Evolutionary conservation across 2,888 invertebrate genomes (phyloP).

Genomic region (Cataglyphis altisquamis): DNA sequence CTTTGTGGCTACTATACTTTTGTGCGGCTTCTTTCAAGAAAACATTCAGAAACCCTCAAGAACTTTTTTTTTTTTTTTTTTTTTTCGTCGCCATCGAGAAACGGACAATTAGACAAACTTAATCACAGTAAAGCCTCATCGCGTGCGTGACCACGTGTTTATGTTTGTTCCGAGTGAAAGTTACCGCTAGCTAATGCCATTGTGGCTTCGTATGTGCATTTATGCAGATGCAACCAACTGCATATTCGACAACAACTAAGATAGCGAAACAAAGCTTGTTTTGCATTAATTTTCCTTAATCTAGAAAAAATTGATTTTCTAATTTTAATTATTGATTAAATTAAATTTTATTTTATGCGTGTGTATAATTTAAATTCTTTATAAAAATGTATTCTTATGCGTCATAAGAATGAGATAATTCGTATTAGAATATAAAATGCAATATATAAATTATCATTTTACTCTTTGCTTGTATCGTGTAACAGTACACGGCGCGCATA

Average conservation of each 20-base stretch:
- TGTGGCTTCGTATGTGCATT: constrained; percentile 49
- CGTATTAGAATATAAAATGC: neutral
- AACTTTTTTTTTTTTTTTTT: neutral
- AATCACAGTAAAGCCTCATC: constrained; percentile 48
- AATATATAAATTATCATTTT: neutral
- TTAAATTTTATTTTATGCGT: too few species aligned
- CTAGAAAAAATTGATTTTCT: neutral
- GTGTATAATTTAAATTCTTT: neutral
- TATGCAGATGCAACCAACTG: constrained; percentile 5
- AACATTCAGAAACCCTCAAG: neutral
- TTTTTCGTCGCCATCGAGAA: neutral
- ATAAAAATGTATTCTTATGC: neutral
- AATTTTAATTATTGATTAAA: neutral
- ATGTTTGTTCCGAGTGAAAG: constrained; percentile 71
- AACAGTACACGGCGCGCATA: too few species aligned
- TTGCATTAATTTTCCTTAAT: constrained; percentile 4
- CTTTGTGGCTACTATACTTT: neutral
- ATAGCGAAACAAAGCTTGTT: constrained; percentile 14
- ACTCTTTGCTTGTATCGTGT: neutral
- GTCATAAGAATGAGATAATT: neutral
- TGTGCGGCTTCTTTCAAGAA: constrained; percentile 20
- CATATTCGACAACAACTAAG: constrained; percentile 17
- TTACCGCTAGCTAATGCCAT: constrained; percentile 55
- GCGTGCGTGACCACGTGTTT: constrained; percentile 61
- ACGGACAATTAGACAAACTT: constrained; percentile 49